These are phyloP conservation scores for Dreissena polymorpha DNA, from an alignment of 1,140 invertebrate species.

Conservation along the genomic window DNA sequence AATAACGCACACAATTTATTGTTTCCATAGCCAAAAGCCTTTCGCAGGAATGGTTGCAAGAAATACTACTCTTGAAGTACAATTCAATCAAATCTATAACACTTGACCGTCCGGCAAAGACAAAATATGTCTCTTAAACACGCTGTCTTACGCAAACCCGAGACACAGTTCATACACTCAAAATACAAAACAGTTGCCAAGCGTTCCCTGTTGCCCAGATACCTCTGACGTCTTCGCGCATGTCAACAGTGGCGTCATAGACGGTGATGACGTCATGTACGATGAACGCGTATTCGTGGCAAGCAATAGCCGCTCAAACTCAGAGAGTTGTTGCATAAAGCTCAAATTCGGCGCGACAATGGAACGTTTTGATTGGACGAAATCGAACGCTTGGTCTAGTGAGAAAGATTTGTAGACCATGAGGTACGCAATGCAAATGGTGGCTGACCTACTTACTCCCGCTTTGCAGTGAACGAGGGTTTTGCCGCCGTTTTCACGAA, in stretches of 20 bases:
- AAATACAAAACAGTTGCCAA: constrained; percentile 7
- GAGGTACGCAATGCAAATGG: constrained; percentile 96
- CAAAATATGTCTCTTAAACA: too few relatives aligned
- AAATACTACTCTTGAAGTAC: too few relatives aligned
- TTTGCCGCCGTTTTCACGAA: constrained; percentile 86
- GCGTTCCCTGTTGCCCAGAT: constrained; percentile 4
- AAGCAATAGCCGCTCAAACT: constrained; percentile 79
- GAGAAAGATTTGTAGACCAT: constrained; percentile 92
- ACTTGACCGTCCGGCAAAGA: too few relatives aligned
- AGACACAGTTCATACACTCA: constrained; percentile 18
- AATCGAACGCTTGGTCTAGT: constrained; percentile 93
- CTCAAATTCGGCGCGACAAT: constrained; percentile 94
- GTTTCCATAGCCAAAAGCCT: too few relatives aligned
- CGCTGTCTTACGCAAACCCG: neutral
- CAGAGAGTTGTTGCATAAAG: constrained; percentile 83
- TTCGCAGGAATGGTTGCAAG: too few relatives aligned
- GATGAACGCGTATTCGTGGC: constrained; percentile 13
- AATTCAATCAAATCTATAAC: too few relatives aligned
- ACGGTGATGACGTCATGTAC: constrained; percentile 7
- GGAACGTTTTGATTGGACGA: constrained; percentile 90
- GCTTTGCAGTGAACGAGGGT: constrained; percentile 97
- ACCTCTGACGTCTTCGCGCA: constrained; percentile 21
- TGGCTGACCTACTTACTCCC: constrained; percentile 95
- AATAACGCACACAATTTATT: too few relatives aligned
- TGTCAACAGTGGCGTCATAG: constrained; percentile 22